phyloP scores from a whole-genome alignment of 2,797 vertebrate species.

The Okamejei kenojei region DNA sequence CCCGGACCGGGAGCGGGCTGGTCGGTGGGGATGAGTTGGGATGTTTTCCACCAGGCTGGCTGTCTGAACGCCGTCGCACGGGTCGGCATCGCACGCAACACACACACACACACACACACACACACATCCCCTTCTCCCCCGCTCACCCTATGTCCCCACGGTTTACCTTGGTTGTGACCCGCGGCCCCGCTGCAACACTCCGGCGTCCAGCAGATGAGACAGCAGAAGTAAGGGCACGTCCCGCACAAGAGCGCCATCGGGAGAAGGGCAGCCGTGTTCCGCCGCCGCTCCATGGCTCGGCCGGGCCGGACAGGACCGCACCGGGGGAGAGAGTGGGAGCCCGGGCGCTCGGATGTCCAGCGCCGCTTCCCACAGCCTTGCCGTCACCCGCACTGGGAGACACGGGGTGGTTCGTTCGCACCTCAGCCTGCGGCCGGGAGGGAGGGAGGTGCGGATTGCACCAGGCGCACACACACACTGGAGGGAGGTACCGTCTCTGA shows the following conservation, averaged over 20 bases:
- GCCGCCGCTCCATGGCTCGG: constrained; percentile 17
- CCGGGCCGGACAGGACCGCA: background rate
- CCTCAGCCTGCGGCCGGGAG: background rate
- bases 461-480: background rate
- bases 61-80: too few relatives aligned
- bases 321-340: background rate
- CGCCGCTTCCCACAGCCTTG: background rate
- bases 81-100: too few relatives aligned
- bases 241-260: background rate
- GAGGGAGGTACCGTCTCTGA: background rate
- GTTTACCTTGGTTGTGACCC: constrained; percentile 28
- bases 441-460: background rate
- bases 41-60: too few relatives aligned
- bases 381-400: background rate
- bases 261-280: background rate
- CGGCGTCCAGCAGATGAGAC: constrained; percentile 22
- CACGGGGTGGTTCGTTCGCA: background rate
- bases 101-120: too few relatives aligned
- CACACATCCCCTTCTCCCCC: too few relatives aligned
- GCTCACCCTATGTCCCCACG: too few relatives aligned
- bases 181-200: constrained; percentile 1
- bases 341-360: background rate
- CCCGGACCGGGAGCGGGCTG: background rate
- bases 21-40: background rate
- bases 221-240: background rate